Evolutionary conservation across 2,113 vertebrate species (phyloP).

Genomic region (Rostratula benghalensis): DNA sequence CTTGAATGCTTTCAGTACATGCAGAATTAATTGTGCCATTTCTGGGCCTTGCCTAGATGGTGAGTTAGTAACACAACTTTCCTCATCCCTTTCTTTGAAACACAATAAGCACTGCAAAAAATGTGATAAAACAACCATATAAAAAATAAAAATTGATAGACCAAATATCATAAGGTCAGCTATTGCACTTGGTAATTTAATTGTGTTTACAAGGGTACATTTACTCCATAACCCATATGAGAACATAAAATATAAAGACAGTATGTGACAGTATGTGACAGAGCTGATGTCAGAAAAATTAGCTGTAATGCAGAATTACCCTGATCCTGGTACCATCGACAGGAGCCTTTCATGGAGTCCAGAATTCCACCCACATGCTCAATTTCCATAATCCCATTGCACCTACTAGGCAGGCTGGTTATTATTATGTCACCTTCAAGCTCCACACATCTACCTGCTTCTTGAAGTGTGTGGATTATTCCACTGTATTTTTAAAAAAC

Average conservation of each 20-base stretch:
- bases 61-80: background rate
- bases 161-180: background rate
- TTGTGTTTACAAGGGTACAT: background rate
- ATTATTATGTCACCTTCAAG: conserved; percentile 67
- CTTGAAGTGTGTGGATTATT: background rate
- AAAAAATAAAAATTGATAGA: background rate
- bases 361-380: background rate
- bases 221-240: rapidly evolving
- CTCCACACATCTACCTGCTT: background rate
- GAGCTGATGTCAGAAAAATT: background rate
- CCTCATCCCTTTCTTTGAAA: background rate
- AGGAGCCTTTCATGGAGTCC: background rate
- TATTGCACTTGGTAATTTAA: background rate
- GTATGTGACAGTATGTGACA: rapidly evolving
- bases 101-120: background rate
- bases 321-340: background rate
- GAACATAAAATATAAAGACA: background rate
- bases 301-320: background rate
- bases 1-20: background rate
- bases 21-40: background rate
- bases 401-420: background rate
- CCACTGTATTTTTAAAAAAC: background rate
- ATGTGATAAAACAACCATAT: background rate
- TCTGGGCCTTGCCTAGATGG: background rate
- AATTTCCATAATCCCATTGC: background rate